A percentile compares a stretch with the other conserved stretches of the same genome.
Conservation (phyloP, 2,113 vertebrate genomes). For the Thermophis baileyi region DNA sequence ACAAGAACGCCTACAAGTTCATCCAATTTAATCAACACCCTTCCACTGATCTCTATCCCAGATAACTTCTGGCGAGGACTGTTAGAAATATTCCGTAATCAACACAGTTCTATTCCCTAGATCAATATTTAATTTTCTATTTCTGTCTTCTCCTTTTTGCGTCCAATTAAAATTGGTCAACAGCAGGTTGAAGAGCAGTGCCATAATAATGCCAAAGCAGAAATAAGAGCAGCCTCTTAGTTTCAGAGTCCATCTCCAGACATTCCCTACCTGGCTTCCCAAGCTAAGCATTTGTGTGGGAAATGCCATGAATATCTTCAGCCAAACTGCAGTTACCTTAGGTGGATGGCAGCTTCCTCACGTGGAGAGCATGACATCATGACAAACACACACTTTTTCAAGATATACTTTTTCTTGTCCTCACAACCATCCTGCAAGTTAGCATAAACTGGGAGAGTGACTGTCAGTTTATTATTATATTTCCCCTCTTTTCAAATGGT, state of each 20-base stretch:
- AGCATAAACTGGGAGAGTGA: neutral
- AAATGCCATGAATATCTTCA: too few relatives aligned
- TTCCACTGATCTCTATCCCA: neutral
- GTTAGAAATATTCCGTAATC: neutral
- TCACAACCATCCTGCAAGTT: too few relatives aligned
- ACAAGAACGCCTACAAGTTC: neutral
- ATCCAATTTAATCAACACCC: neutral
- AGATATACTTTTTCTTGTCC: too few relatives aligned
- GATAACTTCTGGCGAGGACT: neutral
- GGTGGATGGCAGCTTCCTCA: too few relatives aligned
- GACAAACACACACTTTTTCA: too few relatives aligned
- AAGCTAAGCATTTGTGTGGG: too few relatives aligned
- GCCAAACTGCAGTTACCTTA: too few relatives aligned
- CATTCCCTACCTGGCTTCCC: too few relatives aligned
- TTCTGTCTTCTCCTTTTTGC: neutral
- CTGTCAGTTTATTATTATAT: neutral
- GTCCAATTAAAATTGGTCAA: neutral
- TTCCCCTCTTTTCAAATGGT: neutral
- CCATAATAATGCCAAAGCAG: neutral
- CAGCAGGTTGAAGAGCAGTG: neutral
- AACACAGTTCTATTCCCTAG: neutral
- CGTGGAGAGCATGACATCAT: neutral
- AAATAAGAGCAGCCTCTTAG: neutral
- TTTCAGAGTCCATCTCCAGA: too few relatives aligned
- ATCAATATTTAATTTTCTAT: neutral